Conservation (phyloP, 2,888 invertebrate genomes). For the Sphaerophoria taeniata region DNA sequence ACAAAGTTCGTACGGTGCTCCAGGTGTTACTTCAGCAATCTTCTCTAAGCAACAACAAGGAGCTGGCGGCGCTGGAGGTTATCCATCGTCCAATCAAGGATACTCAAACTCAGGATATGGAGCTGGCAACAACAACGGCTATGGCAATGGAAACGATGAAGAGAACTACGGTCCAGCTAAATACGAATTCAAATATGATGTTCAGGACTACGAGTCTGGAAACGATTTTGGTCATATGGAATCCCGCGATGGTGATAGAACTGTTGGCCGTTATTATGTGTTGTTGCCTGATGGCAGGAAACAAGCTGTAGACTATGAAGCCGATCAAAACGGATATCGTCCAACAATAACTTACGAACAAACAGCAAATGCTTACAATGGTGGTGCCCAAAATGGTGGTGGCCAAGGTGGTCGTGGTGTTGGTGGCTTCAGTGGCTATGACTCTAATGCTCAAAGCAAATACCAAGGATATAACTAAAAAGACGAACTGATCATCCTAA, state of each 20-base stretch:
- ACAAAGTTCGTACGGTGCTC: conserved; percentile 79
- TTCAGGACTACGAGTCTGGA: conserved; percentile 86
- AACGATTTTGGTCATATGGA: conserved; percentile 88
- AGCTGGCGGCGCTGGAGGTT: conserved; percentile 39
- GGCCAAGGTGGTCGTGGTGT: conserved; percentile 52
- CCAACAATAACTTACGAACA: conserved; percentile 88
- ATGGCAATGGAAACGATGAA: conserved; percentile 77
- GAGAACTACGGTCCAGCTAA: conserved; percentile 86
- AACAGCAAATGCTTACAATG: conserved; percentile 81
- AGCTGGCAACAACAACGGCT: conserved; percentile 53
- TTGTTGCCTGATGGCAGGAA: conserved; percentile 88
- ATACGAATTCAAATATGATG: conserved; percentile 88
- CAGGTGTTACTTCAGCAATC: conserved; percentile 84
- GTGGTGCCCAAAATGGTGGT: conserved; percentile 75
- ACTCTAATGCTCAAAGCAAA: conserved; percentile 76
- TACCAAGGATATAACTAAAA: conserved; percentile 80
- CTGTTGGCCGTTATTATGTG: conserved; percentile 87
- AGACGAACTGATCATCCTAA: conserved; percentile 59
- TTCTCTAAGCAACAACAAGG: conserved; percentile 80
- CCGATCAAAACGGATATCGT: conserved; percentile 87
- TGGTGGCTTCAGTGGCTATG: conserved; percentile 67
- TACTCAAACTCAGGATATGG: conserved; percentile 60
- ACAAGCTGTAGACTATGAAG: conserved; percentile 88
- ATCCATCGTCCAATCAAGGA: conserved; percentile 59
- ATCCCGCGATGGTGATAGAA: conserved; percentile 86